Evolutionary conservation across 2,113 vertebrate genomes (phyloP), one percentile per base, ranked within the genome.

Genomic region (Macquaria australasica): DNA sequence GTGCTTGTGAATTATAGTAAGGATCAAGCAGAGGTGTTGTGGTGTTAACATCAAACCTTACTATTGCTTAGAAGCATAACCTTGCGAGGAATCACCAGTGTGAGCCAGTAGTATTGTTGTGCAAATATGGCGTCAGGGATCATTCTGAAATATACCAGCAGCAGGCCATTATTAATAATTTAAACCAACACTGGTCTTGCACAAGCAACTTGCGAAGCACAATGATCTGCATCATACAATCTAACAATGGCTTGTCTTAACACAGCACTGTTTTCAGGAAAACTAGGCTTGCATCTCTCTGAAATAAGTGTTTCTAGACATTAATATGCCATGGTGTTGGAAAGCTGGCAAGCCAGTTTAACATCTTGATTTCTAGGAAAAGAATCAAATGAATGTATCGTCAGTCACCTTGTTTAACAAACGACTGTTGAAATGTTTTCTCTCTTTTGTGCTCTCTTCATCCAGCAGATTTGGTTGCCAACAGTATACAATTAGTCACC

Each of bases 151-250:
- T 85, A 77, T 73, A 41, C 81, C 23, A 63, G 51, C 82, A 64
- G 78, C 50, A 56, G 53, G 75, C 21, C 25, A 21, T 82, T 63
- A 85, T 93, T 77, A 91, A 92, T 91, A 78, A 89, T 93, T 90
- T 43, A 91, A 83, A 83, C 56, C 68, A 80, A 64, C 51, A 16
- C 53, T 75, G 34, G 50, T 66, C 75, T 80, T 89, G 64, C 67
- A 68, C 67, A 77, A 68, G 67, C 77, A 87, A 83, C 84, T 56
- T 25, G 66, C 81, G 71, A 6, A 88, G 50, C 77, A 51, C 51
- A 78, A 70, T 87, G 41, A 67, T 81, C 45, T 63, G 69, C 41
- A 1, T 88, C 64, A 77, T 59, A 85, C 51, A 79, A 81, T 83
- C n/a, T 81, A 81, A 87, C 88, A 21, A 55, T 83, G 82, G 76